Percentiles rank a stretch among this genome's conserved stretches.
phyloP scores from a whole-genome alignment of 2,888 invertebrate genomes.

The Anthophora plumipes region DNA sequence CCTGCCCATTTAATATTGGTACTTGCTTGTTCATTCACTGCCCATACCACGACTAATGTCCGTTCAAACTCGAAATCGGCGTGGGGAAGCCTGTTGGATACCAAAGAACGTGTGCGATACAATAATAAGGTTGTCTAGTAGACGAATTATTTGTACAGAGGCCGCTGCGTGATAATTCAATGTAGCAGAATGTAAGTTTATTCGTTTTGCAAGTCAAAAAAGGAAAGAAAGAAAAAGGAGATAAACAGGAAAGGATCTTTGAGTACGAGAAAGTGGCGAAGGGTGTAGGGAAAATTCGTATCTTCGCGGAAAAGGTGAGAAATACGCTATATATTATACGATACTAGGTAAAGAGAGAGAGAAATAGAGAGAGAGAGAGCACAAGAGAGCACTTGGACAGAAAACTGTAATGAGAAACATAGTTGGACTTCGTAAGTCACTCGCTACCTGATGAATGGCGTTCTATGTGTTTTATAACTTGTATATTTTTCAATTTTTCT shows the following conservation, averaged over 20 bases:
- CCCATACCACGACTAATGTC: constrained; percentile 72
- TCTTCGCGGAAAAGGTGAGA: not conserved
- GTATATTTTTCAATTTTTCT: constrained; percentile 72
- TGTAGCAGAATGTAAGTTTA: constrained; percentile 25
- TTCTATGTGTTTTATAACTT: constrained; percentile 70
- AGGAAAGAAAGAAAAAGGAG: not conserved
- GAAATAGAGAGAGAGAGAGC: too few species aligned
- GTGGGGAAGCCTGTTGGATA: constrained; percentile 69
- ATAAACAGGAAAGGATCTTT: too few species aligned
- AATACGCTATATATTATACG: not conserved
- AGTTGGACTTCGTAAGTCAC: constrained; percentile 58
- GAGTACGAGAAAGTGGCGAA: not conserved
- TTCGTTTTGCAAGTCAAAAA: constrained; percentile 22
- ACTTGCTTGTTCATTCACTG: constrained; percentile 78
- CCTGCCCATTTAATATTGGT: constrained; percentile 76
- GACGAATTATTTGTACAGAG: constrained; percentile 45
- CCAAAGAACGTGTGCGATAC: constrained; percentile 69
- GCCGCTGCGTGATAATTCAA: constrained; percentile 5
- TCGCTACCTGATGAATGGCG: constrained; percentile 61
- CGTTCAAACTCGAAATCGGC: constrained; percentile 60
- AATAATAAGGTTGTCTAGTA: constrained; percentile 35
- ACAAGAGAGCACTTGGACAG: constrained; percentile 19
- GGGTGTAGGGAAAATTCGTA: not conserved
- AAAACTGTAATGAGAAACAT: constrained; percentile 28
- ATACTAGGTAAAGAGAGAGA: constrained; percentile 5